Conservation (phyloP, 2,113 vertebrate genomes). For the Suncus etruscus region DNA sequence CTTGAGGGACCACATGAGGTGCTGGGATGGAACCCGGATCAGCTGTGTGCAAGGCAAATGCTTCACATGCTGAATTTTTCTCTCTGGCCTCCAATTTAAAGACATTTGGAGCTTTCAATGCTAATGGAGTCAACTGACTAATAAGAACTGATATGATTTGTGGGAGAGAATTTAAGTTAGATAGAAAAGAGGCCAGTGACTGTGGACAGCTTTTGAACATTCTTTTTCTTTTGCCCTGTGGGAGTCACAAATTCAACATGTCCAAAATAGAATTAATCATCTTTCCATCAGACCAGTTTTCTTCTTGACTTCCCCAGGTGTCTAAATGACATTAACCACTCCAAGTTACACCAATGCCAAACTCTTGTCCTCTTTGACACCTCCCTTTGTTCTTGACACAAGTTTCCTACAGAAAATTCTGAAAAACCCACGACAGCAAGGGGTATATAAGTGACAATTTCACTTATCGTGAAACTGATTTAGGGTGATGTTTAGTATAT, state of each 20-base stretch:
- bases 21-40: too few relatives aligned
- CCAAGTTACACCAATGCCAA: not conserved
- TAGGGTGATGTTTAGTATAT: not conserved
- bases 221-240: slow-evolving; percentile 38
- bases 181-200: slow-evolving; percentile 9
- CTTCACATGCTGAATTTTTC: too few relatives aligned
- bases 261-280: slow-evolving; percentile 33
- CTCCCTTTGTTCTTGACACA: not conserved
- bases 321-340: not conserved
- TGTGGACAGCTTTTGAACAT: slow-evolving; percentile 10
- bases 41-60: too few relatives aligned
- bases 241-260: slow-evolving; percentile 44
- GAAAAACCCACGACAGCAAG: slow-evolving; percentile 13
- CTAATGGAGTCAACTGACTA: not conserved
- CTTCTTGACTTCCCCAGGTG: slow-evolving; percentile 39
- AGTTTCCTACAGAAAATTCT: slow-evolving; percentile 20
- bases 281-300: not conserved
- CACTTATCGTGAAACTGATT: slow-evolving; percentile 37
- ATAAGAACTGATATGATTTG: not conserved
- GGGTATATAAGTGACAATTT: not conserved
- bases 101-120: not conserved
- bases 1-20: too few relatives aligned
- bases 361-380: not conserved
- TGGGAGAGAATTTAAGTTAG: slow-evolving; percentile 37
- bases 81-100: too few relatives aligned